Evolutionary conservation across 2,888 invertebrate genomes (phyloP), one percentile per base, ranked within the genome.

Genomic region (Orthosia incerta): DNA sequence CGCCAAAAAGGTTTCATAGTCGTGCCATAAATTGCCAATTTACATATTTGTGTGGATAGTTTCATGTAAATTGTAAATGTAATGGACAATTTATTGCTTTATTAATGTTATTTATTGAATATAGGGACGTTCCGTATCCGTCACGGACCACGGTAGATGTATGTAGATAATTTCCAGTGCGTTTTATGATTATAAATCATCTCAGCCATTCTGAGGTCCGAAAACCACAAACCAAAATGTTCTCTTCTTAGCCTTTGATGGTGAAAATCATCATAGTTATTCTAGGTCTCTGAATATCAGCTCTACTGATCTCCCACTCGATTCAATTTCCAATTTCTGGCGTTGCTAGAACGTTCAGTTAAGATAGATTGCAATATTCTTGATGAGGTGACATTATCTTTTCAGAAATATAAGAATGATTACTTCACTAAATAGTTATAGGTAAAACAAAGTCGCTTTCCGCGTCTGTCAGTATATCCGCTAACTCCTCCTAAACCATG

Each of bases 11-110:
- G 46, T 66, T 70, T 63, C 39, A 31, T 31, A 63, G 26, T 72
- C 50, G 18, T 72, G 50, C n/a, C 50, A 62, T 72, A 72, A 69
- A 69, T 69, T 50, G 59, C 0, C 48, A 51, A 76, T 63, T 67
- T 76, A 55, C 56, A 23, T 71, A 62, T 45, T 64, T 64, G 7
- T 45, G 1, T 55, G 31, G 48, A 31, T 55, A 55, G 39, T 48
- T 26, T 3, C 23, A 53, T 23, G 59, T 51, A 59, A 65, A 53
- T 51, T 39, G 51, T 56, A 39, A 16, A 56, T 60, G 2, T n/a
- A 45, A 57, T 61, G 20, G 55, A 23, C 31, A 65, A 74, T 51
- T 67, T 74, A n/a, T 48, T 23, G 13, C 23, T 46, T 51, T 13
- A 50, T 39, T 56, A n/a, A 11, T 9, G 18, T 68, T 62, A 39